Evolutionary conservation across 2,888 invertebrate genomes (phyloP).

Genomic region (Chrysotoxum bicinctum): DNA sequence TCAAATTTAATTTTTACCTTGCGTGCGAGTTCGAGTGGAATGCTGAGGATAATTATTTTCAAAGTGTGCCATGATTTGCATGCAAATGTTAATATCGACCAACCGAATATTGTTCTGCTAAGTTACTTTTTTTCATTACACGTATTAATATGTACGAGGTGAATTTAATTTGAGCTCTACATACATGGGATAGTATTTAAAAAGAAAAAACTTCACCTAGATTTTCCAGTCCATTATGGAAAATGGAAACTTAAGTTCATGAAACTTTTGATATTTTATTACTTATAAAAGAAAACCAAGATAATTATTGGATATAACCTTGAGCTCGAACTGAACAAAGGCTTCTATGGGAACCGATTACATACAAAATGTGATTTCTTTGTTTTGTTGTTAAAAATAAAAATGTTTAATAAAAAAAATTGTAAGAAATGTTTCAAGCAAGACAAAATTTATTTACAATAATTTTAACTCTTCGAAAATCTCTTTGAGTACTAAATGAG

Average conservation of each 20-base stretch:
- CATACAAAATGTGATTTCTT: too few relatives aligned
- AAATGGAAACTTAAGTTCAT: background rate
- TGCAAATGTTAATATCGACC: background rate
- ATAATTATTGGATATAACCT: background rate
- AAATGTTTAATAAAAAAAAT: too few relatives aligned
- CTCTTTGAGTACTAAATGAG: too few relatives aligned
- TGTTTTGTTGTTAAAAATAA: too few relatives aligned
- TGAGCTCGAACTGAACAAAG: background rate
- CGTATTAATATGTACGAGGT: background rate
- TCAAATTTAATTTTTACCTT: slow-evolving; percentile 41
- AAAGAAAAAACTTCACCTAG: background rate
- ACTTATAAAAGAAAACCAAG: background rate
- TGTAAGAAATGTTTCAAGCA: too few relatives aligned
- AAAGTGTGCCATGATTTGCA: slow-evolving; percentile 41
- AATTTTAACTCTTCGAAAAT: too few relatives aligned
- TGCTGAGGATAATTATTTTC: slow-evolving; percentile 19
- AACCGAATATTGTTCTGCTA: background rate
- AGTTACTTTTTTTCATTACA: background rate
- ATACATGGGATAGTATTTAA: background rate
- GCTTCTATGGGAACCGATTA: background rate
- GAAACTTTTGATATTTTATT: background rate
- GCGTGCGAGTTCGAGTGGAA: slow-evolving; percentile 36
- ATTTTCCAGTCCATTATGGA: background rate
- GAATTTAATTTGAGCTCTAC: background rate
- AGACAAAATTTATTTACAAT: too few relatives aligned